A percentile compares a stretch with the other conserved stretches of the same genome.
phyloP scores from a whole-genome alignment of 2,797 vertebrate species.

The Tachyglossus aculeatus region DNA sequence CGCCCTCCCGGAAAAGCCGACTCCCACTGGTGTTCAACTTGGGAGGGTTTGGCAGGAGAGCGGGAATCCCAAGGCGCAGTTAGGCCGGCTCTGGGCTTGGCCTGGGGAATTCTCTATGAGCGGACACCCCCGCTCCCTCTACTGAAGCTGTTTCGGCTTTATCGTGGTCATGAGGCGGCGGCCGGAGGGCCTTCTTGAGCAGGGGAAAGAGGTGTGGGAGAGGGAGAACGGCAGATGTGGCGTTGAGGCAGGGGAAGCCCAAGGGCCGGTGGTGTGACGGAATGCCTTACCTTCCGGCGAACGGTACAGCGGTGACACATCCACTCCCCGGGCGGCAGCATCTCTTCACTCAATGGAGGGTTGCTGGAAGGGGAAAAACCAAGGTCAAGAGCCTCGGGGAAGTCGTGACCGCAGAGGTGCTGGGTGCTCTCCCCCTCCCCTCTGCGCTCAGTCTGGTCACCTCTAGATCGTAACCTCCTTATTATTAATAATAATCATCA shows the following conservation, averaged over 20 bases:
- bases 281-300: constrained; percentile 87
- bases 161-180: constrained; percentile 15
- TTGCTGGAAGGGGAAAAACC: constrained; percentile 81
- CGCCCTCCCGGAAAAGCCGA: too few relatives aligned
- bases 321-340: constrained; percentile 98
- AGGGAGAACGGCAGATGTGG: constrained; percentile 14
- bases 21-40: too few relatives aligned
- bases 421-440: rapidly evolving
- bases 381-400: constrained; percentile 45
- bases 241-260: neutral
- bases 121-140: too few relatives aligned
- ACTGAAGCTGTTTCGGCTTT: too few relatives aligned
- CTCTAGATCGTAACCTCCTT: too few relatives aligned
- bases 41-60: too few relatives aligned
- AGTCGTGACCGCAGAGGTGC: neutral
- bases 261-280: constrained; percentile 12
- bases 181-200: constrained; percentile 14
- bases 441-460: too few relatives aligned
- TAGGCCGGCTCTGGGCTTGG: too few relatives aligned
- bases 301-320: constrained; percentile 99
- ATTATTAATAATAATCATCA: too few relatives aligned
- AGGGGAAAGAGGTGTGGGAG: neutral
- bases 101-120: too few relatives aligned
- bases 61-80: too few relatives aligned
- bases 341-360: constrained; percentile 96